These are phyloP conservation scores for Achatina immaculata DNA, from an alignment of 1,140 invertebrate species.

Conservation along the genomic window DNA sequence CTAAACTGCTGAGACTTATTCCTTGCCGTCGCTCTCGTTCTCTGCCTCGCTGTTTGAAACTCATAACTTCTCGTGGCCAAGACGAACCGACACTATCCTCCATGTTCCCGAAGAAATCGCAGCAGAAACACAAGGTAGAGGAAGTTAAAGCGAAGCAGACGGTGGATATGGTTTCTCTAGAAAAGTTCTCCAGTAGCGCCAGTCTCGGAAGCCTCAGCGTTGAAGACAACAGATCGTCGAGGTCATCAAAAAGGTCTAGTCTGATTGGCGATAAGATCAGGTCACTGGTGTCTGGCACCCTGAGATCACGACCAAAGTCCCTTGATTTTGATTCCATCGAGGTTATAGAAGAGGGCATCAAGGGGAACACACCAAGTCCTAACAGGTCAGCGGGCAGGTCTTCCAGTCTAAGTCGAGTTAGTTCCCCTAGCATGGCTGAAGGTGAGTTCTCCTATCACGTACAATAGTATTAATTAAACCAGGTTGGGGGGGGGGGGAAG, in stretches of 20 bases:
- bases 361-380: not conserved
- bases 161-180: not conserved
- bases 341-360: conserved; percentile 29
- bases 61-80: conserved; percentile 16
- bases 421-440: conserved; percentile 5
- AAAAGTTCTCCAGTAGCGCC: conserved; percentile 43
- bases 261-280: conserved; percentile 63
- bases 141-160: conserved; percentile 13
- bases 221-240: conserved; percentile 46
- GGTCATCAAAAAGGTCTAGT: conserved; percentile 58
- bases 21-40: conserved; percentile 63
- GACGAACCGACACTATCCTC: conserved; percentile 37
- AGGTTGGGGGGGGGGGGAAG: too few species aligned
- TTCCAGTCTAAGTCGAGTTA: conserved; percentile 11
- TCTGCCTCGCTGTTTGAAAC: conserved; percentile 58
- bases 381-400: conserved; percentile 10
- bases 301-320: conserved; percentile 59
- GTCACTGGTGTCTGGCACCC: conserved; percentile 50
- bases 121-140: conserved; percentile 26
- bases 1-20: conserved; percentile 61
- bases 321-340: conserved; percentile 61
- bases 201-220: conserved; percentile 49
- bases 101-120: conserved; percentile 40
- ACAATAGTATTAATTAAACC: too few species aligned
- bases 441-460: not conserved